These are phyloP conservation scores for Steinernema scapterisci DNA, from an alignment of 2,888 invertebrate genomes.

Conservation along the genomic window DNA sequence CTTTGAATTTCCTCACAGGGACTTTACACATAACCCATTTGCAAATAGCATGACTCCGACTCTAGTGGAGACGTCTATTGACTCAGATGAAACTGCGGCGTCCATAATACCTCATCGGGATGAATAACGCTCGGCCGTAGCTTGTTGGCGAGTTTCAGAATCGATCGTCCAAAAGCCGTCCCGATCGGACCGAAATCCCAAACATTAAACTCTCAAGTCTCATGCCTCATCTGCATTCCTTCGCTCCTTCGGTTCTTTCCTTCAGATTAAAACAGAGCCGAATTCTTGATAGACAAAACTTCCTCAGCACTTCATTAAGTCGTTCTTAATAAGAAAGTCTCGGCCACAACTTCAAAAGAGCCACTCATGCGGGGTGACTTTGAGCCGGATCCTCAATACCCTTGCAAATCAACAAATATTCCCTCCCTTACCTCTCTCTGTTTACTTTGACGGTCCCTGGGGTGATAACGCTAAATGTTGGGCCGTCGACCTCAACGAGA, in stretches of 20 bases:
- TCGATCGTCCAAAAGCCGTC: constrained; percentile 17
- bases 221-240: constrained; percentile 30
- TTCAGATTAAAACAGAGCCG: background rate
- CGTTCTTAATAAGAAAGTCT: background rate
- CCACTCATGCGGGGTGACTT: too few relatives aligned
- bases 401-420: constrained; percentile 8
- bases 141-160: constrained; percentile 19
- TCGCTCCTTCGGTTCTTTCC: background rate
- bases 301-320: background rate
- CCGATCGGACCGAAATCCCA: constrained; percentile 28
- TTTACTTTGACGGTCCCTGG: constrained; percentile 14
- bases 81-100: constrained; percentile 27
- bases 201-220: constrained; percentile 30
- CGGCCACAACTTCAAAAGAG: too few relatives aligned
- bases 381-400: too few relatives aligned
- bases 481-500: constrained; percentile 21
- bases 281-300: background rate
- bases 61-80: background rate
- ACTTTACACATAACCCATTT: background rate
- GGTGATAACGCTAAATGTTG: constrained; percentile 19
- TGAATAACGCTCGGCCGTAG: constrained; percentile 13
- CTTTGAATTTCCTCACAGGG: background rate
- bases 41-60: constrained; percentile 7
- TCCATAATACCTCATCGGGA: constrained; percentile 14
- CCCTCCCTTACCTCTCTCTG: constrained; percentile 27